These are phyloP conservation scores for Agriopis leucophaearia DNA, from an alignment of 2,888 invertebrate genomes.

Conservation along the genomic window DNA sequence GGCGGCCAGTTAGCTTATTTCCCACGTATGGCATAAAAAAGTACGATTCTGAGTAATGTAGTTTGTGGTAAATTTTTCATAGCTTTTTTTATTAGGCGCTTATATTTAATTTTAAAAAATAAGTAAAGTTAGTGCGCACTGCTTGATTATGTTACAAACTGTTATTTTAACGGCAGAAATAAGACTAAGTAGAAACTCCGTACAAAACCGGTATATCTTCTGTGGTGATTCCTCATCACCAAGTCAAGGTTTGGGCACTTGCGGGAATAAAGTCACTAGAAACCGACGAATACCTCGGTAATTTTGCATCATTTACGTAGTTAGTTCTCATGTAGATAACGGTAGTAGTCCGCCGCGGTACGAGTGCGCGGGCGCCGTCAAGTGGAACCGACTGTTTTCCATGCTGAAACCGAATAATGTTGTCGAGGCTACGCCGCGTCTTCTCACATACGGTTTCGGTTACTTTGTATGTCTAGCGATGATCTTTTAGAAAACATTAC, in stretches of 20 bases:
- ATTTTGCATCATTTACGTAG: constrained; percentile 21
- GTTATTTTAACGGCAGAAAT: no score
- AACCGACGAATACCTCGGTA: not conserved
- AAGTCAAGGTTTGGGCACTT: not conserved
- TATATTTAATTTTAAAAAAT: no score
- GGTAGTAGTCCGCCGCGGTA: constrained; percentile 18
- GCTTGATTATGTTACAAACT: no score
- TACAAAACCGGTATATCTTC: no score
- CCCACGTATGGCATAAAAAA: no score
- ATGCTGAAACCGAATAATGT: constrained; percentile 49
- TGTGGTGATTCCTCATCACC: not conserved
- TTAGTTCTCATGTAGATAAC: constrained; percentile 34
- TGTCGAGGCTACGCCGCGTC: constrained; percentile 37
- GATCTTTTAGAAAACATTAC: not conserved
- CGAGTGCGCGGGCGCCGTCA: constrained; percentile 39
- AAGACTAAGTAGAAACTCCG: no score
- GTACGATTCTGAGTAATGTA: no score
- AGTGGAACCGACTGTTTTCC: constrained; percentile 50
- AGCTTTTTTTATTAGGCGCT: no score
- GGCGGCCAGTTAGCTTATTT: no score
- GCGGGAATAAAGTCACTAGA: not conserved
- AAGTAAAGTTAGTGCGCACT: no score
- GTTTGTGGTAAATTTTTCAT: no score
- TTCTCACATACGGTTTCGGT: constrained; percentile 24
- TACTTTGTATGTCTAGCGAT: constrained; percentile 9